These are phyloP conservation scores for Acropternis orthonyx DNA, from an alignment of 2,797 vertebrate species.

Conservation along the genomic window DNA sequence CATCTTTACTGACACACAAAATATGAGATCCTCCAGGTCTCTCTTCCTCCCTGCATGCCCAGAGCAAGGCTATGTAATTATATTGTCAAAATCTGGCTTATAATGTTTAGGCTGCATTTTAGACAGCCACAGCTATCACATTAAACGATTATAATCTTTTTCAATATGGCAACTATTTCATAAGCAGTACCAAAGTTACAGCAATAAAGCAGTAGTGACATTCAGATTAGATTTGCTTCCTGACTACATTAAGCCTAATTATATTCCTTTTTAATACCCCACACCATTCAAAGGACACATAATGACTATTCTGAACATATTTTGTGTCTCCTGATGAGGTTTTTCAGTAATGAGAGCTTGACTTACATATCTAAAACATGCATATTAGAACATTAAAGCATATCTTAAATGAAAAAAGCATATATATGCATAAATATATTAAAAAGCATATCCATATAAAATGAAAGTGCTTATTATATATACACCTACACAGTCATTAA, in stretches of 20 bases:
- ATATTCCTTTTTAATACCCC: constrained; percentile 46
- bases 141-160: constrained; percentile 34
- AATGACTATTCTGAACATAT: constrained; percentile 39
- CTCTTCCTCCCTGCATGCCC: background rate
- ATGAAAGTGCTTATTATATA: background rate
- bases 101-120: constrained; percentile 3
- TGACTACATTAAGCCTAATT: constrained; percentile 52
- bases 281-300: constrained; percentile 34
- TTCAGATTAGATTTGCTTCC: constrained; percentile 54
- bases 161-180: constrained; percentile 19
- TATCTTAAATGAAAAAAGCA: background rate
- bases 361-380: constrained; percentile 40
- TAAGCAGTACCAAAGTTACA: constrained; percentile 31
- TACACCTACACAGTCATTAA: background rate
- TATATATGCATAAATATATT: constrained; percentile 3
- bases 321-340: background rate
- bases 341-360: constrained; percentile 16
- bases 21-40: background rate
- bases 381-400: background rate
- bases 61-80: background rate
- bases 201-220: constrained; percentile 51
- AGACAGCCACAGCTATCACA: background rate
- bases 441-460: background rate
- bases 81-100: constrained; percentile 2
- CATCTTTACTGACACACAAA: background rate